Conservation (phyloP, 2,113 vertebrate species). For the Xenus cinereus region DNA sequence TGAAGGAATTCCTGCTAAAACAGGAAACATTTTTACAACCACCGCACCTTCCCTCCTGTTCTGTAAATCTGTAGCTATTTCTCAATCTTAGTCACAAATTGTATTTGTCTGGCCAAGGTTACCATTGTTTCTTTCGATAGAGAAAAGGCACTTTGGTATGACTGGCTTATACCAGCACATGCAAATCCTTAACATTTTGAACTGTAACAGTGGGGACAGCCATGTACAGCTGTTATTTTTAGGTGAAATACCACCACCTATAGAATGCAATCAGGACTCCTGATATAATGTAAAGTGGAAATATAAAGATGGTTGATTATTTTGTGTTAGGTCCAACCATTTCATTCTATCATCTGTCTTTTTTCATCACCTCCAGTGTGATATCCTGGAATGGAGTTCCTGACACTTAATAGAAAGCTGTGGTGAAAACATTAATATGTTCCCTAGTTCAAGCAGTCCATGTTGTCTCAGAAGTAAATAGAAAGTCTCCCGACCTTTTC, state of each 20-base stretch:
- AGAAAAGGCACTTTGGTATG: background rate
- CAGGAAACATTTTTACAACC: background rate
- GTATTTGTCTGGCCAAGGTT: background rate
- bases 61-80: background rate
- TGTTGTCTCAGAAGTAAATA: constrained; percentile 74
- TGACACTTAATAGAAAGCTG: constrained; percentile 74
- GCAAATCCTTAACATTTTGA: constrained; percentile 7
- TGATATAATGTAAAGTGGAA: constrained; percentile 75
- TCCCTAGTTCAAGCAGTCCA: constrained; percentile 68
- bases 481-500: constrained; percentile 76
- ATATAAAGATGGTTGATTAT: constrained; percentile 78
- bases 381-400: constrained; percentile 70
- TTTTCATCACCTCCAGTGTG: constrained; percentile 72
- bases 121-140: background rate
- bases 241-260: constrained; percentile 61
- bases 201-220: background rate
- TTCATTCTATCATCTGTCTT: constrained; percentile 76
- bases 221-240: constrained; percentile 52
- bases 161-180: background rate
- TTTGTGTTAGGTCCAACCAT: constrained; percentile 64
- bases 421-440: constrained; percentile 72
- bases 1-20: background rate
- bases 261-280: constrained; percentile 69
- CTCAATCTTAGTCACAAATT: background rate
- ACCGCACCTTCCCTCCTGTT: rapidly evolving